These are phyloP conservation scores for Drosophila varians DNA, from an alignment of 1,140 invertebrate genomes.

Conservation along the genomic window DNA sequence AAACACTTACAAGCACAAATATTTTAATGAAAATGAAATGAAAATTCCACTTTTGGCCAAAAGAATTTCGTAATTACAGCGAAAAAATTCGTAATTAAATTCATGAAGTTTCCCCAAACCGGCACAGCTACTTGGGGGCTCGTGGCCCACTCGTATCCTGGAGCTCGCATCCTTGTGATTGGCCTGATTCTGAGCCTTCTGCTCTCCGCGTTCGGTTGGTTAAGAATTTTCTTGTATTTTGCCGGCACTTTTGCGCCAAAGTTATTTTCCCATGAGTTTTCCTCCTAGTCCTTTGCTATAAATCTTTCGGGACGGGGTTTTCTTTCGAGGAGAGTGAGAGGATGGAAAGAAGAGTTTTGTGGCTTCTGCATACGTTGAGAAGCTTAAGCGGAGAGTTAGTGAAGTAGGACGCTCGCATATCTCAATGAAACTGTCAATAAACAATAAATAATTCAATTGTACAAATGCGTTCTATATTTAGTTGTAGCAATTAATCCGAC, in stretches of 20 bases:
- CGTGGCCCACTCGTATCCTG: not conserved
- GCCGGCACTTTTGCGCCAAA: slow-evolving; percentile 79
- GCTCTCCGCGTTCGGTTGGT: slow-evolving; percentile 69
- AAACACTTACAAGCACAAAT: slow-evolving; percentile 71
- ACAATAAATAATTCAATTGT: slow-evolving; percentile 62
- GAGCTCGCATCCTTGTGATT: slow-evolving; percentile 36
- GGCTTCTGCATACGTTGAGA: slow-evolving; percentile 47
- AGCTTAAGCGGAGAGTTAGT: slow-evolving; percentile 57
- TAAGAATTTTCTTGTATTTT: slow-evolving; percentile 79
- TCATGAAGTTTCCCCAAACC: slow-evolving; percentile 74
- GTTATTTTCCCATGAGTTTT: slow-evolving; percentile 76
- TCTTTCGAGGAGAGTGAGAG: not conserved
- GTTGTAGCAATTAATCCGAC: slow-evolving; percentile 70
- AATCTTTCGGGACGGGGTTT: slow-evolving; percentile 56
- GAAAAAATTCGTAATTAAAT: slow-evolving; percentile 80
- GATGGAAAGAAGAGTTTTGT: not conserved
- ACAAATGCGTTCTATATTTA: slow-evolving; percentile 39
- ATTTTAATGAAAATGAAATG: slow-evolving; percentile 81
- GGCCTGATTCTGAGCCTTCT: slow-evolving; percentile 19
- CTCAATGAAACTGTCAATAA: slow-evolving; percentile 61
- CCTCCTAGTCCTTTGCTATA: slow-evolving; percentile 57
- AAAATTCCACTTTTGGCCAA: slow-evolving; percentile 78
- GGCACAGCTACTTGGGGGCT: slow-evolving; percentile 42
- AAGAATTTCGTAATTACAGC: slow-evolving; percentile 82
- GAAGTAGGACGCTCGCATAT: slow-evolving; percentile 14